These are phyloP conservation scores for Drosophila nigrodunni DNA, from an alignment of 1,140 invertebrate genomes.

Conservation along the genomic window DNA sequence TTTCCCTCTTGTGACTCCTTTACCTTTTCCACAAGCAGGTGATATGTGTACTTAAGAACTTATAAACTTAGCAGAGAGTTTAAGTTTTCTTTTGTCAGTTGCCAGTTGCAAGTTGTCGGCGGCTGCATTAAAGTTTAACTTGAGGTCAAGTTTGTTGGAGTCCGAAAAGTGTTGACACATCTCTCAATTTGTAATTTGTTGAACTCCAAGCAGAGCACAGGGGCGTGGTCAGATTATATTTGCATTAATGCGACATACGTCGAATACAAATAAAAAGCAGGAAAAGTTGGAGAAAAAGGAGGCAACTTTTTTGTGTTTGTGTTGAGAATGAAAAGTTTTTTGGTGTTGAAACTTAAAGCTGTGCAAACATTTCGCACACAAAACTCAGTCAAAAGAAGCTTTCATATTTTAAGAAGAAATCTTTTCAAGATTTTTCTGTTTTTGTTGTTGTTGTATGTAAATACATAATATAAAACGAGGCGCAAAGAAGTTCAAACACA, in stretches of 20 bases:
- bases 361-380: slow-evolving; percentile 40
- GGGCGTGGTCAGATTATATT: slow-evolving; percentile 52
- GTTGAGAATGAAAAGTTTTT: slow-evolving; percentile 27
- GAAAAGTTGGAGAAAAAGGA: not conserved
- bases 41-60: slow-evolving; percentile 67
- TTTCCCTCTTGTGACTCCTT: not conserved
- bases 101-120: slow-evolving; percentile 37
- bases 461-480: slow-evolving; percentile 58
- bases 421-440: slow-evolving; percentile 33
- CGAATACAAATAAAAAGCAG: slow-evolving; percentile 29
- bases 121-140: slow-evolving; percentile 56
- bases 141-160: slow-evolving; percentile 43
- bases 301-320: slow-evolving; percentile 37
- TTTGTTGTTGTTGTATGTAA: slow-evolving; percentile 42
- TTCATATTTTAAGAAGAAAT: slow-evolving; percentile 40
- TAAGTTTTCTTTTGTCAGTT: slow-evolving; percentile 37
- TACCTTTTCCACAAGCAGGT: slow-evolving; percentile 29
- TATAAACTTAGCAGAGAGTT: slow-evolving; percentile 57
- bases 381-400: slow-evolving; percentile 15
- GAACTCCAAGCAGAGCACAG: slow-evolving; percentile 9
- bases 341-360: slow-evolving; percentile 47
- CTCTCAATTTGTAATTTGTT: slow-evolving; percentile 68
- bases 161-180: slow-evolving; percentile 45
- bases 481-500: slow-evolving; percentile 65
- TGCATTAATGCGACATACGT: slow-evolving; percentile 61